Base-by-base conservation (phyloP, 2,113 vertebrate species). In the Ancistrus triradiatus region DNA sequence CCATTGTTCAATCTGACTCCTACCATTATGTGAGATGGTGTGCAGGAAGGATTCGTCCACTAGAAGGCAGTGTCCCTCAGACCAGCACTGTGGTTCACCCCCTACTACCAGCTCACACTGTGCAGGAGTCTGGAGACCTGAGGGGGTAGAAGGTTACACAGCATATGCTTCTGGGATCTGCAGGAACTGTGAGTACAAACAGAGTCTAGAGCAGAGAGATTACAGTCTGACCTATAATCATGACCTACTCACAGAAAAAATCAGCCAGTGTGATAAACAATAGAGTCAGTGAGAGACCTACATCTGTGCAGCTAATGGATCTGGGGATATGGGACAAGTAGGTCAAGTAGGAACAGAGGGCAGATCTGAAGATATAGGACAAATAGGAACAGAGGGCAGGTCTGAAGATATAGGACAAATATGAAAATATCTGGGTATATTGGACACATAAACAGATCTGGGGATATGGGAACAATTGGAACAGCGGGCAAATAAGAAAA, bases 91-190 rank as follows among this genome's bases (percentile, higher is more conserved):
- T 35, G 83, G 86, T 84, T 91, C 82, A 73, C 91, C 40, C 68
- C 89, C 77, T 57, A 87, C 82, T 83, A 88, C 92, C 86, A 94
- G 66, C 85, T 91, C 73, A 85, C 69, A 66, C 77, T 86, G 68
- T 80, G 88, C 25, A 47, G 91, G 80, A 74, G 85, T 77, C 88
- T 91, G 73, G 62, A 83, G 74, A 70, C 82, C 81, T 86, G 19
- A 10, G 10, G 35, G 18, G 18, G 37, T 10, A n/a, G 13, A 42
- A 21, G 17, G 6, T 5, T 47, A 14, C n/a, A 6, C 22, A 35
- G 19, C 38, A 42, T n/a, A n/a, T n/a, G 9, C 9, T 42, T 42
- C 13, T 42, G 19, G 24, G 40, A 44, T 21, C 40, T 8, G 25
- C 44, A 8, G 2, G 7, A 18, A 17, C 38, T 48, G 28, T 24